Base-by-base conservation (phyloP, 2,113 vertebrate genomes). In the Laticauda laticaudata region DNA sequence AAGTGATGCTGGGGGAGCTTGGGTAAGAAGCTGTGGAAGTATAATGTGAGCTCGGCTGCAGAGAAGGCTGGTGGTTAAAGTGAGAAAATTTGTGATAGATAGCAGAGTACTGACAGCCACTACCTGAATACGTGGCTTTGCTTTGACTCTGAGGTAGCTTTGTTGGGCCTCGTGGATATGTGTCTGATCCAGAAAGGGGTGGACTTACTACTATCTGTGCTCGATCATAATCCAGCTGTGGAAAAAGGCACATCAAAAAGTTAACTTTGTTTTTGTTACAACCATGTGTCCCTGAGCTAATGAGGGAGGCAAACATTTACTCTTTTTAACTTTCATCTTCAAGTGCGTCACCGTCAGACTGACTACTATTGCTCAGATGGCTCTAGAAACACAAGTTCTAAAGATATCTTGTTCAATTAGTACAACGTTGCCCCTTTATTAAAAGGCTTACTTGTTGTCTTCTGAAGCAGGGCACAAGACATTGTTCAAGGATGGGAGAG, bases 111-210 rank as follows among this genome's bases (percentile, higher is more conserved):
- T 99, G 99, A 95, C 99, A 98, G 97, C 95, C 98, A 75, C 98
- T 98, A 86, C 97, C 96, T 51, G 99, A 98, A 96, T 99, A 99
- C 94, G 97, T 97, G 61, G 97, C 97, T 97, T 99, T 99, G 95
- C 96, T 97, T 96, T 99, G 99, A 97, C 98, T 98, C 96, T 99
- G 99, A 98, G 99, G 99, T 98, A 99, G 99, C 97, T 99, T 99
- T 43, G 98, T 93, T 21, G 98, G 98, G 92, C 98, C 99, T 92
- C 99, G 97, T 56, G 98, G 99, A 93, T 99, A 99, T 26, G 99
- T 98, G 96, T 99, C 99, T 0, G 98, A 98, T 48, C 98, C 98
- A 11, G 97, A 98, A 43, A 98, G 97, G 4, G 98, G 98, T 24
- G 98, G 99, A 94, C 98, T 99, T 94, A 98, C 95, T 0, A 99